Base-by-base conservation (phyloP, 2,888 invertebrate genomes). In the Hirudinaria manillensis region DNA sequence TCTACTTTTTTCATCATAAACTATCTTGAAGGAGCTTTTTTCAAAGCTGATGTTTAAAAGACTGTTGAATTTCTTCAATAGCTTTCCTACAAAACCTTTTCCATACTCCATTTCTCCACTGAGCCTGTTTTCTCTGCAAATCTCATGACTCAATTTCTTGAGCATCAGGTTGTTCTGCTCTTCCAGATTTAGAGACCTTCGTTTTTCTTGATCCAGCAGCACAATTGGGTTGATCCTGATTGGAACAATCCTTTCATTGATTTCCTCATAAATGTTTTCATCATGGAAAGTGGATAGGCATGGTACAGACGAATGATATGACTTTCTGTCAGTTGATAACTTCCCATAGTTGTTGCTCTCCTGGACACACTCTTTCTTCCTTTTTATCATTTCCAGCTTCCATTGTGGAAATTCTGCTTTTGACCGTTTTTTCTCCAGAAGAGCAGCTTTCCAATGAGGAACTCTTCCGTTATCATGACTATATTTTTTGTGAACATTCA, bases 11-110 rank as follows among this genome's bases (percentile, higher is more conserved):
- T 34, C 32, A 32, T 68, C 36, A 34, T 29, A n/a, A n/a, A n/a
- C n/a, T 16, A 68, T 68, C 16, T 68, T 68, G 29, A 29, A 4
- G 10, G 32, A n/a, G 21, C 32, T 34, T 29, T 34, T 32, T 2
- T 34, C n/a, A 24, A n/a, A 24, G 27, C 32, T 72, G 36, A 34
- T 36, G 38, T 34, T 73, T 3, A 73, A 27, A 7, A 73, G n/a
- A n/a, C 36, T 36, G 16, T 61, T 65, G 38, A 73, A 73, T 19
- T 55, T 51, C 55, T 73, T 73, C 32, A 73, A 36, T 27, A 73
- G 34, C 65, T 73, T 73, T 24, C 34, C 73, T 19, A 73, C 73
- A 65, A 73, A 73, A 16, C 73, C 73, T 32, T 29, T 56, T 24
- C 73, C 73, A 36, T 73, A 73, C 29, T 73, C 34, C 36, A 73